Evolutionary conservation across 1,140 invertebrate genomes (phyloP).

Genomic region (Diploscapter pachys): DNA sequence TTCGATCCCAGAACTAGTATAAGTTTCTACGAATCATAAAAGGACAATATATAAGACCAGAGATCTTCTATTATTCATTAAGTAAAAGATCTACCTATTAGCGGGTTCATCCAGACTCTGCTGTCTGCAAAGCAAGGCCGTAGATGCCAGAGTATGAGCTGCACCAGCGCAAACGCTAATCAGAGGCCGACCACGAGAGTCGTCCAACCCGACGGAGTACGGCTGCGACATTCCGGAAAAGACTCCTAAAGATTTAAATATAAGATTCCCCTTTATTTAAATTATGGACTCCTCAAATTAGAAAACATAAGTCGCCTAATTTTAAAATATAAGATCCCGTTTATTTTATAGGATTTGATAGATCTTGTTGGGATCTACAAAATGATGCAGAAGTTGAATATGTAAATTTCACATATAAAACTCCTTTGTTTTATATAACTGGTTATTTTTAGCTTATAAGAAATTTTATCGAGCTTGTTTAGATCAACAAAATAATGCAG

Average conservation of each 20-base stretch:
- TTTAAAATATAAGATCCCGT: neutral
- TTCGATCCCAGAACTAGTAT: no score
- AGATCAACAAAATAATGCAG: no score
- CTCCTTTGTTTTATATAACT: no score
- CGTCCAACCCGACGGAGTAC: constrained; percentile 29
- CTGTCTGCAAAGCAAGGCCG: constrained; percentile 33
- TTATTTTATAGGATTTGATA: neutral
- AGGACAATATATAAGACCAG: no score
- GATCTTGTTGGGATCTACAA: neutral
- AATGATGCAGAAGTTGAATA: no score
- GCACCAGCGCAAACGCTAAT: constrained; percentile 34
- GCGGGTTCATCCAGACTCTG: constrained; percentile 34
- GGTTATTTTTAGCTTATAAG: no score
- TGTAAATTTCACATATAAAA: neutral
- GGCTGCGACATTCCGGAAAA: constrained; percentile 36
- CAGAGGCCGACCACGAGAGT: constrained; percentile 25
- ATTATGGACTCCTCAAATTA: neutral
- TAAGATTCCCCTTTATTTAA: neutral
- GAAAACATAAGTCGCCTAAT: no score
- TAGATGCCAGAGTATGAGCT: constrained; percentile 33
- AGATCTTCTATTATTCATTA: neutral
- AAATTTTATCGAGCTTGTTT: no score
- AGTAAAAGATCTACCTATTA: constrained; percentile 14
- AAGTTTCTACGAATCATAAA: no score
- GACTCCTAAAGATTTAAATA: constrained; percentile 19